phyloP scores from a whole-genome alignment of 2,113 vertebrate species.

The Catagonus wagneri region DNA sequence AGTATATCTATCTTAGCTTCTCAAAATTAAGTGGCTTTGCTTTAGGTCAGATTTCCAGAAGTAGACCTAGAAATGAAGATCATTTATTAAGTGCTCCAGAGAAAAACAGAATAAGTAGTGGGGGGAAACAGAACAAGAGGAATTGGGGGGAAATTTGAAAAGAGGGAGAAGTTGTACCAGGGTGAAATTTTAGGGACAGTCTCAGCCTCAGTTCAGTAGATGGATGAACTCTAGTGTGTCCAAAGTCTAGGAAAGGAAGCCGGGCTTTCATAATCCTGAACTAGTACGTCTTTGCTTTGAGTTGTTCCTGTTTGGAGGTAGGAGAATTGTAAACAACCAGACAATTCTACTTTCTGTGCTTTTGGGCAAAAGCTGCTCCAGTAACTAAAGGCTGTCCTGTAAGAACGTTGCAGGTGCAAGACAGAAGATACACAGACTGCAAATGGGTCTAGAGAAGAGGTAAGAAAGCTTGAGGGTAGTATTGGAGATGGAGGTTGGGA shows the following conservation, averaged over 20 bases:
- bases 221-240: background rate
- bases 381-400: background rate
- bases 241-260: background rate
- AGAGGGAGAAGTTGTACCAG: background rate
- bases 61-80: background rate
- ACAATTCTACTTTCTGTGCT: background rate
- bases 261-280: background rate
- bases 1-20: background rate
- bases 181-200: background rate
- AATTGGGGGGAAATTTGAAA: background rate
- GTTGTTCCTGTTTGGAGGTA: background rate
- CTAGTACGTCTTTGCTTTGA: background rate
- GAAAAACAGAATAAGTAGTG: background rate
- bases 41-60: background rate
- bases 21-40: background rate
- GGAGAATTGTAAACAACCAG: background rate
- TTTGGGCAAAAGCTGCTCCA: background rate
- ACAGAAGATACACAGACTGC: background rate
- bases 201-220: background rate
- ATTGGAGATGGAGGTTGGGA: rapidly evolving
- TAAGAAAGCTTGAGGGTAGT: rapidly evolving
- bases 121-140: background rate
- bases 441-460: background rate
- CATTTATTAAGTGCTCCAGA: background rate
- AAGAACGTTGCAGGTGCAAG: background rate